A percentile compares a stretch with the other conserved stretches of the same genome.
Evolutionary conservation across 1,140 invertebrate species (phyloP).

Genomic region (Plodia interpunctella): DNA sequence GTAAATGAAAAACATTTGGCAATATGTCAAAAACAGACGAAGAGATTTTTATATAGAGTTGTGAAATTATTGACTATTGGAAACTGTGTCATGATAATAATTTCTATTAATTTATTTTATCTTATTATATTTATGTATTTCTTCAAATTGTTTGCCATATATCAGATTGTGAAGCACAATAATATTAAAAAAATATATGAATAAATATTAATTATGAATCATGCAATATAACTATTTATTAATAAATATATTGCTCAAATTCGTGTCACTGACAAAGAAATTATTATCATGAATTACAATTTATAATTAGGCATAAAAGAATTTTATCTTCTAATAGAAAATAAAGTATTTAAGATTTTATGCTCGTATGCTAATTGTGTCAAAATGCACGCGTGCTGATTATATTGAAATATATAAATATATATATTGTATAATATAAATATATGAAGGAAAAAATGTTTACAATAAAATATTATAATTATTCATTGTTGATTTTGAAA

Average conservation of each 20-base stretch:
- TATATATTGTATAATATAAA: constrained; percentile 28
- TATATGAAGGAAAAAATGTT: constrained; percentile 28
- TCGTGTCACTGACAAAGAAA: constrained; percentile 30
- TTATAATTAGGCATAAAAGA: constrained; percentile 48
- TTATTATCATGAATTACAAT: constrained; percentile 47
- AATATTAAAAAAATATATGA: no score
- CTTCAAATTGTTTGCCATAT: constrained; percentile 6
- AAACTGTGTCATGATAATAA: constrained; percentile 47
- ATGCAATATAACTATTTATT: background rate
- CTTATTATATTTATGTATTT: background rate
- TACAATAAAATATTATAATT: constrained; percentile 22
- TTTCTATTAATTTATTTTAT: constrained; percentile 18
- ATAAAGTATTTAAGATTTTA: constrained; percentile 44
- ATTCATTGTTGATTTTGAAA: constrained; percentile 7
- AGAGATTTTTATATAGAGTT: constrained; percentile 63
- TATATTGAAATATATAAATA: constrained; percentile 25
- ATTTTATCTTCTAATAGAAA: constrained; percentile 58
- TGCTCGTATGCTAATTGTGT: constrained; percentile 60
- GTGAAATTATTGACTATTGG: constrained; percentile 54
- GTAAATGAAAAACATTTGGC: constrained; percentile 17
- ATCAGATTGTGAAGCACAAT: background rate
- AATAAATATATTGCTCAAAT: constrained; percentile 49
- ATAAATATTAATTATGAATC: background rate
- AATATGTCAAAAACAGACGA: constrained; percentile 27
- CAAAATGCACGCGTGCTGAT: constrained; percentile 63